A percentile compares a stretch with the other conserved stretches of the same genome.
Conservation (phyloP, 2,113 vertebrate genomes). For the Urocitellus parryii region DNA sequence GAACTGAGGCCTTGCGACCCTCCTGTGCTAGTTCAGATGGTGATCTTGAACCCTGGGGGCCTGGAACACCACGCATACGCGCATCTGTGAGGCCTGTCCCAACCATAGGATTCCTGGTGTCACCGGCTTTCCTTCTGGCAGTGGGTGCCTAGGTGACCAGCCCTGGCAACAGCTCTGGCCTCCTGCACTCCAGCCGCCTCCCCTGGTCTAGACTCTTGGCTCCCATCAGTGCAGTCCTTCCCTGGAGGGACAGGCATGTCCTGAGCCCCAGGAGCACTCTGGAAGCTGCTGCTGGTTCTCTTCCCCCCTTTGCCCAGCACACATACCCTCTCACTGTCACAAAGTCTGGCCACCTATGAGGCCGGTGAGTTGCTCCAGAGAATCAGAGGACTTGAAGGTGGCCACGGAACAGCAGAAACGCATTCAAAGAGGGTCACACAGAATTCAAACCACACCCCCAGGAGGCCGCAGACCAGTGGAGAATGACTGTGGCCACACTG, state of each 20-base stretch:
- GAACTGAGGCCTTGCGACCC: too few species aligned
- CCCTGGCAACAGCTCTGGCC: rapidly evolving
- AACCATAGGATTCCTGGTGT: background rate
- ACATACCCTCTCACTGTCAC: too few species aligned
- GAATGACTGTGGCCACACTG: background rate
- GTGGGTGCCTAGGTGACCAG: background rate
- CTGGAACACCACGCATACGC: background rate
- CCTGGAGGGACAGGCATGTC: background rate
- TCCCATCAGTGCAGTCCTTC: rapidly evolving
- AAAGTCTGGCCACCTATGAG: background rate
- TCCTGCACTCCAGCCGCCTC: rapidly evolving
- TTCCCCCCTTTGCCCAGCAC: background rate
- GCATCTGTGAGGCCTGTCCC: too few species aligned
- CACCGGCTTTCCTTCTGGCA: background rate
- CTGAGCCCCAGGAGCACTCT: rapidly evolving
- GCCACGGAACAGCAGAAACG: background rate
- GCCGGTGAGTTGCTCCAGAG: background rate
- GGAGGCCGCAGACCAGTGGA: background rate
- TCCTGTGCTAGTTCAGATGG: background rate
- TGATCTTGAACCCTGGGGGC: too few species aligned
- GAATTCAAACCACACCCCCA: background rate
- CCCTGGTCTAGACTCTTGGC: background rate
- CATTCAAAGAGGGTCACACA: background rate
- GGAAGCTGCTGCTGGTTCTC: rapidly evolving
- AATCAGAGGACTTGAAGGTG: background rate